These are phyloP conservation scores for Pomacea canaliculata DNA, from an alignment of 2,888 invertebrate species.

Conservation along the genomic window DNA sequence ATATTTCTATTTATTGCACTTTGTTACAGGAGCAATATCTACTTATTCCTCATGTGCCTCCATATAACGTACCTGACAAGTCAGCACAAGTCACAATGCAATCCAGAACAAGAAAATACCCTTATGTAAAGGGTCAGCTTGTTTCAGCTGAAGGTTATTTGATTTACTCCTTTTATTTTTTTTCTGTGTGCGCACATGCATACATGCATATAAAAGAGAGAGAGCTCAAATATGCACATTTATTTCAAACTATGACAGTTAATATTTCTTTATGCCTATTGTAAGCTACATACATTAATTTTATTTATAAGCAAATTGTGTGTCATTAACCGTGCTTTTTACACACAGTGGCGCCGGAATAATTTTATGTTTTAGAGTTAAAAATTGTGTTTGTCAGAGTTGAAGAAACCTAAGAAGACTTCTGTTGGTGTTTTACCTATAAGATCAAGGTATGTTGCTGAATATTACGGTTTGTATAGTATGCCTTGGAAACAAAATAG, in stretches of 20 bases:
- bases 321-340: too few relatives aligned
- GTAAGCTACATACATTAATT: background rate
- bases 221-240: too few relatives aligned
- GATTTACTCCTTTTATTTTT: background rate
- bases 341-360: too few relatives aligned
- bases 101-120: constrained; percentile 51
- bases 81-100: constrained; percentile 36
- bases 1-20: background rate
- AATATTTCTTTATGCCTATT: background rate
- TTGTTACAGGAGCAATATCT: constrained; percentile 45
- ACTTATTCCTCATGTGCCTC: constrained; percentile 48
- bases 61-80: constrained; percentile 59
- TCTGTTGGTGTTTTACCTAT: constrained; percentile 60
- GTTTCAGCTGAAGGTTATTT: constrained; percentile 53
- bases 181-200: background rate
- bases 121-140: constrained; percentile 50
- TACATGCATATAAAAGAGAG: too few relatives aligned
- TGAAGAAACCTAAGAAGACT: constrained; percentile 56
- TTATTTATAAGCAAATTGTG: background rate
- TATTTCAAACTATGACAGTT: too few relatives aligned
- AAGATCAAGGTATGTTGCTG: constrained; percentile 50
- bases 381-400: constrained; percentile 43
- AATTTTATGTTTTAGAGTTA: too few relatives aligned
- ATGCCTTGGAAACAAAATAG: background rate
- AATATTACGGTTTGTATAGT: background rate